phyloP scores from a whole-genome alignment of 2,797 vertebrate species.

The Agapornis canus region DNA sequence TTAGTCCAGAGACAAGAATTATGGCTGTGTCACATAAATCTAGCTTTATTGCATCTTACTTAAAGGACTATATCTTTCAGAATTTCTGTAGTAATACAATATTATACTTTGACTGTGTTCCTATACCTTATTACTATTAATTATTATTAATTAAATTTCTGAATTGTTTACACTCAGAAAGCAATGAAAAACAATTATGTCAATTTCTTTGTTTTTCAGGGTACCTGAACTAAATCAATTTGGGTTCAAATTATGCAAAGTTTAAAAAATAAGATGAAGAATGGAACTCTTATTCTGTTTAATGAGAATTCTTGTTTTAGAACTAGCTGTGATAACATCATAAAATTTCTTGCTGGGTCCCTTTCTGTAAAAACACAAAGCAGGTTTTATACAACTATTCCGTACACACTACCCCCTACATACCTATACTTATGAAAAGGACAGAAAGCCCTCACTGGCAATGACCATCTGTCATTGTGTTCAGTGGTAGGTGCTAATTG shows the following conservation, averaged over 20 bases:
- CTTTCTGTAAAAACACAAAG: slow-evolving; percentile 49
- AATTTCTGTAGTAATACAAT: not conserved
- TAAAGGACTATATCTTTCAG: not conserved
- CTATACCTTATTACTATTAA: not conserved
- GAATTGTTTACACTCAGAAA: not conserved
- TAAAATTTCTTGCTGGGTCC: slow-evolving; percentile 21
- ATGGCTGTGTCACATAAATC: not conserved
- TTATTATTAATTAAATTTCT: not conserved
- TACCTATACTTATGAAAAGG: not conserved
- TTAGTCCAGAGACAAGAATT: not conserved
- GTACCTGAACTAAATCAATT: not conserved
- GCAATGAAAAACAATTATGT: not conserved
- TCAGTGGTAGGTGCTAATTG: slow-evolving; percentile 70
- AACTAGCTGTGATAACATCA: slow-evolving; percentile 11
- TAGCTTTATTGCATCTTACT: not conserved
- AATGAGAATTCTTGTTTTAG: not conserved
- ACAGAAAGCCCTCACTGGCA: slow-evolving; percentile 14
- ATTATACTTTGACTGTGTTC: not conserved
- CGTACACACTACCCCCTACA: not conserved
- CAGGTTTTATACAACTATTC: slow-evolving; percentile 12
- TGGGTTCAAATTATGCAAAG: not conserved
- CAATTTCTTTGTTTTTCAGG: not conserved
- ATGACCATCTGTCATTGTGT: slow-evolving; percentile 50
- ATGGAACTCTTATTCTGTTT: slow-evolving; percentile 17
- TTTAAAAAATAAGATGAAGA: not conserved